A percentile compares a stretch with the other conserved stretches of the same genome.
Evolutionary conservation across 1,140 invertebrate species (phyloP).

Genomic region (Drosophila ercepeae): DNA sequence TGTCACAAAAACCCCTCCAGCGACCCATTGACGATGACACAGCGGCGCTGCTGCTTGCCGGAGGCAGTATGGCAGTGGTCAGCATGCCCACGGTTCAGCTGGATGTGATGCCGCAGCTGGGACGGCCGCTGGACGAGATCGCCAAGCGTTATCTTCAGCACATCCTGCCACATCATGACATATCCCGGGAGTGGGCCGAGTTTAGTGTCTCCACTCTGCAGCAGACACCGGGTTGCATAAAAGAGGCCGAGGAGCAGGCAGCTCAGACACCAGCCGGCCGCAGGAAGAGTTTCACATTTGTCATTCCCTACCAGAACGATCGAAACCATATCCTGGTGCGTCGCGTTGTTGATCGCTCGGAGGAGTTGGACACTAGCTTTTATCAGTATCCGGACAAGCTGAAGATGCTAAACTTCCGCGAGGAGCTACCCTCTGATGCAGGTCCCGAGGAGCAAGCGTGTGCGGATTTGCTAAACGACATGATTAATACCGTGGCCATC

Average conservation of each 20-base stretch:
- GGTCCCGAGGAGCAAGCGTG: constrained; percentile 41
- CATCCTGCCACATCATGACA: constrained; percentile 76
- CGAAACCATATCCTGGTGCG: constrained; percentile 76
- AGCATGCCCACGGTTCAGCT: constrained; percentile 77
- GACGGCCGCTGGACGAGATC: constrained; percentile 68
- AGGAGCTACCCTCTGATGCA: constrained; percentile 2
- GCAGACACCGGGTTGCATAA: constrained; percentile 38
- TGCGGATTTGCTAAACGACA: constrained; percentile 73
- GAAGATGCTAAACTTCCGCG: constrained; percentile 43
- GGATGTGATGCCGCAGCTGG: constrained; percentile 72
- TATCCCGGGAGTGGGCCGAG: constrained; percentile 80
- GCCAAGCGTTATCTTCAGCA: constrained; percentile 80
- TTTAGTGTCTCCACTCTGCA: constrained; percentile 80
- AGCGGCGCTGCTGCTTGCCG: constrained; percentile 61
- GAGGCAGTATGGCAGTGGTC: constrained; percentile 76
- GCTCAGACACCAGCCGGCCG: constrained; percentile 29
- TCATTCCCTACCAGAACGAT: constrained; percentile 79
- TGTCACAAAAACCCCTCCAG: constrained; percentile 71
- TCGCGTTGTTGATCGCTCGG: constrained; percentile 75
- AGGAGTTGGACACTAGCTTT: constrained; percentile 67
- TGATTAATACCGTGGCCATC: constrained; percentile 83
- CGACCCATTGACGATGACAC: constrained; percentile 73
- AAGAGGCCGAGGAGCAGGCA: constrained; percentile 55
- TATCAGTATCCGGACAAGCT: constrained; percentile 32
- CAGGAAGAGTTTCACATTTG: constrained; percentile 71